Base-by-base conservation (phyloP, 2,888 invertebrate species). In the Drosophila neotestacea region DNA sequence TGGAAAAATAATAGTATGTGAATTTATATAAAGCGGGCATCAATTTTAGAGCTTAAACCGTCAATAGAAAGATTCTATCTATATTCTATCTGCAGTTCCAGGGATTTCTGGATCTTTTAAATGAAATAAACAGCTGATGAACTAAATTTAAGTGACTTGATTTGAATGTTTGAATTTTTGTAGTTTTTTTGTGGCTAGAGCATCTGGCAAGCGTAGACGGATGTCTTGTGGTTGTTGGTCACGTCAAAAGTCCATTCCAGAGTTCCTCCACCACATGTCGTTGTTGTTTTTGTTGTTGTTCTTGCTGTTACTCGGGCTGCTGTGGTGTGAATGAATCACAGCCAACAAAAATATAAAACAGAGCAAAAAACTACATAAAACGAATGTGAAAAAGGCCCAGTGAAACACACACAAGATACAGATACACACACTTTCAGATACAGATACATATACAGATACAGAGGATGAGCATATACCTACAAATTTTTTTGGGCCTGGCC, bases 251-350 rank as follows among this genome's bases (percentile, higher is more conserved):
- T 51, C 61, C 48, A 62, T 67, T 55, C 62, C 62, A 71, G 54
- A 54, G 28, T 27, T 61, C 27, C 10, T 32, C 22, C 30, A 42
- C 42, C 84, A 77, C 71, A 81, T 79, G 72, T 73, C 34, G 56
- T 38, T 58, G 39, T 52, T 52, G 54, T 39, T 42, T 13, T 13
- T 67, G 50, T 13, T 55, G 39, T 41, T 56, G 48, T 38, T 70
- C 50, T 42, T 47, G 42, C 59, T 48, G 54, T 46, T 47, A 34
- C 59, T 48, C 13, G 58, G 39, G 51, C 32, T 56, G 66, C 30
- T 64, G 70, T 44, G 72, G 61, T 70, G 70, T 63, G 69, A 68
- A 61, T 83, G 82, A 82, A 66, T 85, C 82, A 82, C 67, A 50
- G 65, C 65, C 47, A 67, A 72, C 56, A 48, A 70, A 81, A 69